phyloP scores from a whole-genome alignment of 2,113 vertebrate species.

The Uria aalge region DNA sequence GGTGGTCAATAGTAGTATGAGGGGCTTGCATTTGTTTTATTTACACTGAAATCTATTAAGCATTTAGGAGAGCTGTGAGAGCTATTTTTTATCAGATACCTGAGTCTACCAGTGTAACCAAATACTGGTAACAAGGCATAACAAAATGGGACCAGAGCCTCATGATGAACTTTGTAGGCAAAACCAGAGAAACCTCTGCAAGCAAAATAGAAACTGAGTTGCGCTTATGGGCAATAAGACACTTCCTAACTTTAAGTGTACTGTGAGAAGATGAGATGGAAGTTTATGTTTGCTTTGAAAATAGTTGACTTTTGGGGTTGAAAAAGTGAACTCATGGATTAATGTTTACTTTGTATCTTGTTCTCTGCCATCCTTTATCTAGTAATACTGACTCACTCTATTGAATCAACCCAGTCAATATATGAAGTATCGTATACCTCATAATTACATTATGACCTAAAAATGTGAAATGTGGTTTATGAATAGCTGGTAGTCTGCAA shows the following conservation, averaged over 20 bases:
- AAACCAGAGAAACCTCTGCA: neutral
- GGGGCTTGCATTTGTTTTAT: neutral
- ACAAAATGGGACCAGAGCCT: neutral
- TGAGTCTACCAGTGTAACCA: neutral
- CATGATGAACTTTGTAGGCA: neutral
- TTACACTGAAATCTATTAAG: neutral
- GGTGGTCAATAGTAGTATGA: neutral
- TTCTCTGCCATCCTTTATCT: slow-evolving; percentile 12
- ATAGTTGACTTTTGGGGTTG: neutral
- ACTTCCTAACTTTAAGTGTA: neutral
- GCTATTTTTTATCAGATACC: neutral
- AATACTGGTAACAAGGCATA: neutral
- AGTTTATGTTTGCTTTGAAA: slow-evolving; percentile 23
- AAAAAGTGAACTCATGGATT: neutral
- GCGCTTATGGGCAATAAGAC: neutral
- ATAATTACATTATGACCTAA: slow-evolving; percentile 58
- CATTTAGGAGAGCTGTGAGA: neutral
- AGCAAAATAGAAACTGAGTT: neutral
- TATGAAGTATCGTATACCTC: slow-evolving; percentile 29
- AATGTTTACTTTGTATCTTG: slow-evolving; percentile 21
- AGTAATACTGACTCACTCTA: slow-evolving; percentile 32
- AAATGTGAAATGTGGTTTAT: slow-evolving; percentile 62
- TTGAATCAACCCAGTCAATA: slow-evolving; percentile 42
- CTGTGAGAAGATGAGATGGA: neutral
- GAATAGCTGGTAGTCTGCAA: slow-evolving; percentile 61